Base-by-base conservation (phyloP, 2,888 invertebrate species). In the Byasa hedistus region DNA sequence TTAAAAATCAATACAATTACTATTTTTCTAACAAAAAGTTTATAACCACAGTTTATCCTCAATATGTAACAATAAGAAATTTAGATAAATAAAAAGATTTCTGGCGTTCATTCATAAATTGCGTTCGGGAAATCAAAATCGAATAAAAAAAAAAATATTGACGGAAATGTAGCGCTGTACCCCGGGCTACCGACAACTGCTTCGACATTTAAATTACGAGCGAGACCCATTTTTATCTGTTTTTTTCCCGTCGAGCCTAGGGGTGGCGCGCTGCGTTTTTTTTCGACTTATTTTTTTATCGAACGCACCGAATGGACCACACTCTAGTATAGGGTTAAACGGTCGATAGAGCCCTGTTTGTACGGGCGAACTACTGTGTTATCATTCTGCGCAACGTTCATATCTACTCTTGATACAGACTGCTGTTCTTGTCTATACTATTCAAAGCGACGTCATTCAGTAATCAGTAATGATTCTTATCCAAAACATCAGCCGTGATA, bases 151-250 rank as follows among this genome's bases (percentile, higher is more conserved):
- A 69, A 73, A 73, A 66, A 73, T 68, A 69, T 72, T 71, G 64
- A 66, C 36, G 72, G 69, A 76, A 76, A 74, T 76, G 74, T 72
- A 72, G 69, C 70, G 74, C 72, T 74, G 75, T 72, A 77, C 83
- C 84, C 75, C 75, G 72, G 82, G 85, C 85, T 87, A 85, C 81
- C 82, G 83, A 83, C 87, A 82, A 82, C 87, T 86, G 86, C 83
- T 82, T 83, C 84, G 82, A 84, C 87, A 87, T 83, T 88, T 90
- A 91, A 90, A 91, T 90, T 90, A 90, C 89, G 90, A 83, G 80
- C 82, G 82, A 78, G 85, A 81, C 81, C 81, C 80, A 83, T 84
- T 87, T 88, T 88, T 88, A 84, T 87, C 83, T 82, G 82, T 80
- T 86, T 87, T 86, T 89, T 90, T 87, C 84, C 77, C 81, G 78